A percentile compares a stretch with the other conserved stretches of the same genome.
Conservation (phyloP, 2,888 invertebrate genomes). For the Synanthedon myopaeformis region DNA sequence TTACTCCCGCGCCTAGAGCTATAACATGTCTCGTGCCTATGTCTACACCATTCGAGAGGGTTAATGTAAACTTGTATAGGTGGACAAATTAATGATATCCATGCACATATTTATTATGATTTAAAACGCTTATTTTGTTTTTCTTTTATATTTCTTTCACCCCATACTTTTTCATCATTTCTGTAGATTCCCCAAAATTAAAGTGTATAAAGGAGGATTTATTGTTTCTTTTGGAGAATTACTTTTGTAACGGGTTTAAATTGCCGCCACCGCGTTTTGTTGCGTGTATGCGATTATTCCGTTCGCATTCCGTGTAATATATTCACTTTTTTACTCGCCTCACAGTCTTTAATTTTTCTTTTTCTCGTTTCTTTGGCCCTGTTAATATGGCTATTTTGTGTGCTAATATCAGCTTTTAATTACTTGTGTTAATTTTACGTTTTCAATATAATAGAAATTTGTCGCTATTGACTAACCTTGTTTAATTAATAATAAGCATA, state of each 20-base stretch:
- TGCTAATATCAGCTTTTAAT: too few species aligned
- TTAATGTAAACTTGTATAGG: too few species aligned
- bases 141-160: slow-evolving; percentile 5
- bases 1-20: background rate
- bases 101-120: too few species aligned
- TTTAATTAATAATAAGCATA: too few species aligned
- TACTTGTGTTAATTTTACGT: too few species aligned
- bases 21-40: slow-evolving; percentile 6
- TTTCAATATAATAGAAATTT: too few species aligned
- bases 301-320: slow-evolving; percentile 55
- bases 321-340: slow-evolving; percentile 66
- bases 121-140: background rate
- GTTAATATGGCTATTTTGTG: too few species aligned
- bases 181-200: slow-evolving; percentile 48
- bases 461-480: too few species aligned
- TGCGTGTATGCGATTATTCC: slow-evolving; percentile 64
- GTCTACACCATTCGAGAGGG: slow-evolving; percentile 16
- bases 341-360: slow-evolving; percentile 49
- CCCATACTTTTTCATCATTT: slow-evolving; percentile 22
- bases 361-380: slow-evolving; percentile 34
- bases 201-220: slow-evolving; percentile 56
- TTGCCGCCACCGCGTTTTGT: slow-evolving; percentile 36
- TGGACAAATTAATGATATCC: too few species aligned
- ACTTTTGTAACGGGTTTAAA: slow-evolving; percentile 39
- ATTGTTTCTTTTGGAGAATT: slow-evolving; percentile 54